phyloP scores from a whole-genome alignment of 2,888 invertebrate genomes.

The Formica aserva region DNA sequence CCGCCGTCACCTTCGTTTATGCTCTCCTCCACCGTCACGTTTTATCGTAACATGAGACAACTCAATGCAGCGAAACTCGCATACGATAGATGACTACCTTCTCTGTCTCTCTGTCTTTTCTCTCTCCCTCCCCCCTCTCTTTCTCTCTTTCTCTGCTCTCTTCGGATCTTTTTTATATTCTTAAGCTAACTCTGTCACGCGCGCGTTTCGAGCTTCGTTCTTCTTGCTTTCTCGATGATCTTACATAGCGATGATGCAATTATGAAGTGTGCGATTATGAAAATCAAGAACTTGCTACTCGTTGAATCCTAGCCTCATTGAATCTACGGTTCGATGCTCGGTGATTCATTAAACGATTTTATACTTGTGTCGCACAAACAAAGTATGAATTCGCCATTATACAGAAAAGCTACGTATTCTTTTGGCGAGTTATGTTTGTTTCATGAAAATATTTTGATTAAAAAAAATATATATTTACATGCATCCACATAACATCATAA shows the following conservation, averaged over 20 bases:
- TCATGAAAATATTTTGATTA: neutral
- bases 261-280: slow-evolving; percentile 21
- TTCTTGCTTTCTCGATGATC: slow-evolving; percentile 6
- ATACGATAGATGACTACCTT: slow-evolving; percentile 60
- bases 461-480: neutral
- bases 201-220: slow-evolving; percentile 13
- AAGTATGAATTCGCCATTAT: slow-evolving; percentile 31
- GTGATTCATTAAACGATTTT: slow-evolving; percentile 39
- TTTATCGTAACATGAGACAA: slow-evolving; percentile 60
- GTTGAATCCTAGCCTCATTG: slow-evolving; percentile 5
- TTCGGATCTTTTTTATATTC: slow-evolving; percentile 67
- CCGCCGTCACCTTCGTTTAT: slow-evolving; percentile 41
- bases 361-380: neutral
- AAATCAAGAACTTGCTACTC: slow-evolving; percentile 16
- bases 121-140: too few species aligned
- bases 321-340: slow-evolving; percentile 31
- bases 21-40: slow-evolving; percentile 35
- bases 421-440: slow-evolving; percentile 11
- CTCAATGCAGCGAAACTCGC: slow-evolving; percentile 72
- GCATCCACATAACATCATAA: neutral
- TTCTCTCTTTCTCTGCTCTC: neutral
- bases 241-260: slow-evolving; percentile 35
- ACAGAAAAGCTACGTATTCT: slow-evolving; percentile 42
- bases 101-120: slow-evolving; percentile 33
- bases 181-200: neutral